phyloP scores from a whole-genome alignment of 2,888 invertebrate species.

The Coleophora flavipennella region DNA sequence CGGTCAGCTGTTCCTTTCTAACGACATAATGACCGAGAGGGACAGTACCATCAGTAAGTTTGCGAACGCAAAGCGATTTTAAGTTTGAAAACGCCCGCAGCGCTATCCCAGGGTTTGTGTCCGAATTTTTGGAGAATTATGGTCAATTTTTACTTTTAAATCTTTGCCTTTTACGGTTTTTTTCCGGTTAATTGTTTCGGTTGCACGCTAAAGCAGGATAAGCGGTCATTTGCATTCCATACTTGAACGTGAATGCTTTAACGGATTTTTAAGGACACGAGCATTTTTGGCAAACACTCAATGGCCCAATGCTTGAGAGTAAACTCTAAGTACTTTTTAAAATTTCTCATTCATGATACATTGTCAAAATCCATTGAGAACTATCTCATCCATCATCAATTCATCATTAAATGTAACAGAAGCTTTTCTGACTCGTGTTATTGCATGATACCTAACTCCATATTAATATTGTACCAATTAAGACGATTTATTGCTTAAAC shows the following conservation, averaged over 20 bases:
- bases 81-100: slow-evolving; percentile 33
- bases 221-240: slow-evolving; percentile 10
- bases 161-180: neutral
- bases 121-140: slow-evolving; percentile 24
- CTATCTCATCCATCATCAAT: no score
- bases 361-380: no score
- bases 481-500: no score
- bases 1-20: slow-evolving; percentile 27
- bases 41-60: slow-evolving; percentile 9
- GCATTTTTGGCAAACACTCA: no score
- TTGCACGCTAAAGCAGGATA: slow-evolving; percentile 21
- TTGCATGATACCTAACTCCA: no score
- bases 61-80: no score
- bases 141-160: slow-evolving; percentile 18
- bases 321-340: no score
- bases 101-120: slow-evolving; percentile 44
- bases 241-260: slow-evolving; percentile 11
- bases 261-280: slow-evolving; percentile 17
- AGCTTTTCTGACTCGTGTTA: no score
- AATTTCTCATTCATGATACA: no score
- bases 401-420: no score
- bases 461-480: no score
- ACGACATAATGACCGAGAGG: slow-evolving; percentile 24
- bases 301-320: no score
- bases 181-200: slow-evolving; percentile 17